phyloP scores from a whole-genome alignment of 2,113 vertebrate genomes.

The Lethenteron reissneri region DNA sequence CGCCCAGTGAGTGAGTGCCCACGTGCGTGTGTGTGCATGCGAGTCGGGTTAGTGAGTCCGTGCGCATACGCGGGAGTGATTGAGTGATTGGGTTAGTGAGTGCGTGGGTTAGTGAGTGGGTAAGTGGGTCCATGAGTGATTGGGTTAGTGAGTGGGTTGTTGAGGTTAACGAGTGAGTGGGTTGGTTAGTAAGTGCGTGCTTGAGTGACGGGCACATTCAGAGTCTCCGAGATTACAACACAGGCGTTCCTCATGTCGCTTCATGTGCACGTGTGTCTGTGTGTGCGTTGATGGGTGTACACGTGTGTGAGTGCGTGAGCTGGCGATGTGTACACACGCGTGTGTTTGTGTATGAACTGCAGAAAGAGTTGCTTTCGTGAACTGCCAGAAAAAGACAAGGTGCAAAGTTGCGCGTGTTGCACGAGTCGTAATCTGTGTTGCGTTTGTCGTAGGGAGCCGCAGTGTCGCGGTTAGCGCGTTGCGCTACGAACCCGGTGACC shows the following conservation, averaged over 20 bases:
- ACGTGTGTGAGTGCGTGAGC: neutral
- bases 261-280: neutral
- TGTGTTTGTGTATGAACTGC: neutral
- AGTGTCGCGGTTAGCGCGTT: too few relatives aligned
- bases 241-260: too few relatives aligned
- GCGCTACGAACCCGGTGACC: too few relatives aligned
- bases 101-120: neutral
- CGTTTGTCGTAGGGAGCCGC: too few relatives aligned
- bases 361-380: neutral
- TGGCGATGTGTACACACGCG: neutral
- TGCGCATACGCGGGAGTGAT: neutral
- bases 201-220: too few relatives aligned
- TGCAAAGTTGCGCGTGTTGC: too few relatives aligned
- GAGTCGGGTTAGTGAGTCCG: neutral
- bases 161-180: neutral
- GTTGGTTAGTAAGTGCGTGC: neutral
- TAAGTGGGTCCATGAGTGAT: neutral
- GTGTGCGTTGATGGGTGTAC: neutral
- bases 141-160: neutral
- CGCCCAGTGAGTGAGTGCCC: neutral
- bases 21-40: neutral
- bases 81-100: neutral
- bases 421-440: too few relatives aligned
- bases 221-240: too few relatives aligned
- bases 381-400: too few relatives aligned